Conservation (phyloP, 2,797 vertebrate species). For the Spatula clypeata region DNA sequence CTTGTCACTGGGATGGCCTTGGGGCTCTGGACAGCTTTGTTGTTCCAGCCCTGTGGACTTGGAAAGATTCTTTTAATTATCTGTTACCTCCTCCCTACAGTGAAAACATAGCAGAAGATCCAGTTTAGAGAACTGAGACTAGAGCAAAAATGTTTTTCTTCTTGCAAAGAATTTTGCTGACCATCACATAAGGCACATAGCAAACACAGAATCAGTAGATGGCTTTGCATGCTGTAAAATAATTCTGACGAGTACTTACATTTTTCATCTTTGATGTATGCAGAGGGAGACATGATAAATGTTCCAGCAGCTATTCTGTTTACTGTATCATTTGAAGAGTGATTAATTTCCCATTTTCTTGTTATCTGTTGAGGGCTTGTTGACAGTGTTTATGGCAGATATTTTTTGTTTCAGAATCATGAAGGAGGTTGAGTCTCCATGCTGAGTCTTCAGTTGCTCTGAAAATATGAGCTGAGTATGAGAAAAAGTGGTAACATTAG, state of each 20-base stretch:
- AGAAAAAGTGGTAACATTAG: not conserved
- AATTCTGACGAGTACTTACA: not conserved
- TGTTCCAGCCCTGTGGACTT: not conserved
- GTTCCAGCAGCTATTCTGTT: slow-evolving; percentile 1
- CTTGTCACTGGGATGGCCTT: not conserved
- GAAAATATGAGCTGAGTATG: slow-evolving; percentile 1
- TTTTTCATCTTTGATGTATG: not conserved
- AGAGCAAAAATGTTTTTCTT: not conserved
- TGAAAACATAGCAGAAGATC: not conserved
- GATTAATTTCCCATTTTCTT: slow-evolving; percentile 40
- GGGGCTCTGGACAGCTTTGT: not conserved
- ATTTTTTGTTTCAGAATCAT: slow-evolving; percentile 29
- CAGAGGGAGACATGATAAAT: slow-evolving; percentile 20
- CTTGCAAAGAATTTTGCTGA: not conserved
- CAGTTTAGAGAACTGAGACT: not conserved
- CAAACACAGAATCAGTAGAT: not conserved
- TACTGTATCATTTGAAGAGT: slow-evolving; percentile 18
- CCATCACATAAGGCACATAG: not conserved
- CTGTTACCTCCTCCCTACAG: not conserved
- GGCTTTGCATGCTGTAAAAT: not conserved
- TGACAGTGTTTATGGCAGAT: not conserved
- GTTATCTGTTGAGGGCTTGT: slow-evolving; percentile 9
- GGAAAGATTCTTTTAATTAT: not conserved
- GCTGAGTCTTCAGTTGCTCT: not conserved
- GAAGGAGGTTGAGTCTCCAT: not conserved